Base-by-base conservation (phyloP, 2,797 vertebrate genomes). In the Nyctibius grandis region DNA sequence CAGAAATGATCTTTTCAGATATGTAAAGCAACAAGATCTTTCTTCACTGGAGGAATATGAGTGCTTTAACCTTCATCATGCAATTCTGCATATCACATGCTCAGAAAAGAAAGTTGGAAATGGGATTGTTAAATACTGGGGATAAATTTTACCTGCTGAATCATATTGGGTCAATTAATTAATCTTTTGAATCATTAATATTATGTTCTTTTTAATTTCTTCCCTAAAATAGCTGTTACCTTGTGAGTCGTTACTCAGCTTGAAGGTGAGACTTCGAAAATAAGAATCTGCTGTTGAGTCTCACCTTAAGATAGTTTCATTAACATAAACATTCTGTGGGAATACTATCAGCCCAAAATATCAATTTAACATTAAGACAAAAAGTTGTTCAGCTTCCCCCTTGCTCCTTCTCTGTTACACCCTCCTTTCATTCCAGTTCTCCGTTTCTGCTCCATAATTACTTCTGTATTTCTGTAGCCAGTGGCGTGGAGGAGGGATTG, bases 401-500 rank as follows among this genome's bases (percentile, higher is more conserved):
- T 76, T 1, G 1, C 33, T 84, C 28, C 31, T 64, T 42, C 33
- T 59, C 17, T 76, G 31, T 81, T 59, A 42, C 6, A 23, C 2
- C 1, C 14, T 59, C 25, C 5, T 38, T 83, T 54, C 15, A 36
- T 34, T 77, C 5, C 9, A 76, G 3, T 78, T 74, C 40, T 80
- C 33, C 2, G 0, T 40, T 88, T 73, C 25, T 93, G 40, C 26
- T 81, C 20, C 13, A 1, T 15, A 82, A 57, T 56, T 38, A 56
- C 38, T 61, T 78, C 15, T 50, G 5, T 65, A 44, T 64, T 86
- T 74, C 61, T 44, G 3, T 13, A 65, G 36, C 33, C 26, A 72
- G 25, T 0, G 0, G 3, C 8, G 5, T 21, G 18, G 51, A 70
- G 9, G 31, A 83, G 33, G 19, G 31, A 21, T 6, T 74, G 4